Percentiles rank a stretch among this genome's conserved stretches.
These are phyloP conservation scores for Sipha maydis DNA, from an alignment of 2,888 invertebrate genomes.

Conservation along the genomic window DNA sequence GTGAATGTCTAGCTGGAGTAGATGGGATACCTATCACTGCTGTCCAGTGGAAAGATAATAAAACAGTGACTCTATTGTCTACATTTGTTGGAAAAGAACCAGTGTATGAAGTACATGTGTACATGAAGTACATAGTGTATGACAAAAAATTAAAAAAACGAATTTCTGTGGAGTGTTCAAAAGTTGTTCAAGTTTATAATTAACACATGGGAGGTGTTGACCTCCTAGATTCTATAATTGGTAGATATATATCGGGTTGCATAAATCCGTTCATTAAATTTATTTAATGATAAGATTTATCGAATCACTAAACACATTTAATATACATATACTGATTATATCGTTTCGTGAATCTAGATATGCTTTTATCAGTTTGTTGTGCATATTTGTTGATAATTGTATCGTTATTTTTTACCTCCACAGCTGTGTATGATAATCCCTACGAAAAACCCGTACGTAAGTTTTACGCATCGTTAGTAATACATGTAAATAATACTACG, in stretches of 20 bases:
- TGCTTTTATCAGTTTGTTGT: conserved; percentile 25
- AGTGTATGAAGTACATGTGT: background rate
- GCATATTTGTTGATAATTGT: background rate
- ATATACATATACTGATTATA: conserved; percentile 14
- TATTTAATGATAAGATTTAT: too few species aligned
- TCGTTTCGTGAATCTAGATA: conserved; percentile 16
- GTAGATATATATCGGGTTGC: background rate
- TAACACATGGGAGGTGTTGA: conserved; percentile 14
- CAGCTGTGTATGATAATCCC: background rate
- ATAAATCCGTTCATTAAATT: too few species aligned
- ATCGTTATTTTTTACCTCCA: background rate
- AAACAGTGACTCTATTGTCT: background rate
- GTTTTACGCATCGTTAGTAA: background rate
- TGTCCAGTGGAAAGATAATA: too few species aligned
- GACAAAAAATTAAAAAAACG: background rate
- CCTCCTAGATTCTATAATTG: background rate
- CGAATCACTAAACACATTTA: too few species aligned
- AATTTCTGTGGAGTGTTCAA: background rate
- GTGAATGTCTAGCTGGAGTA: too few species aligned
- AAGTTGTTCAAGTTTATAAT: background rate
- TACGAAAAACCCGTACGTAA: background rate
- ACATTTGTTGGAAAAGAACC: conserved; percentile 16
- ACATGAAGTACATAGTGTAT: too few species aligned
- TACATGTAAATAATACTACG: too few species aligned
- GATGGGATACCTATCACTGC: too few species aligned